These are phyloP conservation scores for Anastrepha ludens DNA, from an alignment of 1,140 invertebrate genomes.

Conservation along the genomic window DNA sequence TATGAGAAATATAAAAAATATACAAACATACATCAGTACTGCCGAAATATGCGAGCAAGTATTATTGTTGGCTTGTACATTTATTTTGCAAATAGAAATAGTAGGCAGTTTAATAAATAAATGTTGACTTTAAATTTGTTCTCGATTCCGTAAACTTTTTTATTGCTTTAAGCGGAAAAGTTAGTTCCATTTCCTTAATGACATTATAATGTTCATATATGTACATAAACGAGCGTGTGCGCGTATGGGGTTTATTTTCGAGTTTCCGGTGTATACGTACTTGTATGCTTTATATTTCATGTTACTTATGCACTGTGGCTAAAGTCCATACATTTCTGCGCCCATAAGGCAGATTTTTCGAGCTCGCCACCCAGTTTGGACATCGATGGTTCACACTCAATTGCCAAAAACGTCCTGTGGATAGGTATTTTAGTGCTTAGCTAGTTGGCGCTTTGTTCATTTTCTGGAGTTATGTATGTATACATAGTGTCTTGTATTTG, in stretches of 20 bases:
- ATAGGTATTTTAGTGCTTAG: not conserved
- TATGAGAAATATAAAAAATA: too few relatives aligned
- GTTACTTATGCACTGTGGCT: not conserved
- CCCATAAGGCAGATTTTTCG: not conserved
- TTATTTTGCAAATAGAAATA: too few relatives aligned
- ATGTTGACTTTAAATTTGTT: too few relatives aligned
- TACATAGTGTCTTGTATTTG: not conserved
- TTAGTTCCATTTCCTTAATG: not conserved
- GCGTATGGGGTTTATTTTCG: not conserved
- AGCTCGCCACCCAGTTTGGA: not conserved
- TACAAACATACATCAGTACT: too few relatives aligned
- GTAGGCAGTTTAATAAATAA: too few relatives aligned
- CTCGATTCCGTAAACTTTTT: too few relatives aligned
- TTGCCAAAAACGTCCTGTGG: constrained; percentile 13
- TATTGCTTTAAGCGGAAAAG: too few relatives aligned
- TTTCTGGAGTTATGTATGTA: not conserved
- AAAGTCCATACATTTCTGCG: not conserved
- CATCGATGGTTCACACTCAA: not conserved
- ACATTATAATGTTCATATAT: not conserved
- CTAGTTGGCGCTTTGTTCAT: not conserved
- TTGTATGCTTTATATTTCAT: not conserved
- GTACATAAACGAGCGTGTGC: not conserved
- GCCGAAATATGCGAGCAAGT: too few relatives aligned
- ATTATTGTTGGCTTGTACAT: too few relatives aligned
- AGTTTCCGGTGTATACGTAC: not conserved